These are phyloP conservation scores for Bostrychus sinensis DNA, from an alignment of 2,113 vertebrate species.

Conservation along the genomic window DNA sequence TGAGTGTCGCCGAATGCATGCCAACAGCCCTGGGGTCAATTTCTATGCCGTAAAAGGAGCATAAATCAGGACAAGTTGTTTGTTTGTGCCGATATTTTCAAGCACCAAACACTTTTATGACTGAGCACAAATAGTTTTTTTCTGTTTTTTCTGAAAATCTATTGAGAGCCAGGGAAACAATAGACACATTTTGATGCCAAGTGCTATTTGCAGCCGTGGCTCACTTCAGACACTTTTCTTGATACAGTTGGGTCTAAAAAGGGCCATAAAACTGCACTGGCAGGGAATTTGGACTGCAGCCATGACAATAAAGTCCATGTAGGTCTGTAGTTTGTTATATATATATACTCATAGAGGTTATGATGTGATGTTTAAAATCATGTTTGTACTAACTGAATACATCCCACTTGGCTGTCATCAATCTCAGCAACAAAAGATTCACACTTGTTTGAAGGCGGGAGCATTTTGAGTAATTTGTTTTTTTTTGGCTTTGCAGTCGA, in stretches of 20 bases:
- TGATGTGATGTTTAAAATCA: background rate
- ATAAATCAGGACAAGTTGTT: slow-evolving; percentile 38
- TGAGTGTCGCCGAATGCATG: slow-evolving; percentile 27
- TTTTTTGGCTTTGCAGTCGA: slow-evolving; percentile 38
- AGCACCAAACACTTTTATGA: slow-evolving; percentile 20
- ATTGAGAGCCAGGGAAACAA: slow-evolving; percentile 26
- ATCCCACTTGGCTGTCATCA: slow-evolving; percentile 31
- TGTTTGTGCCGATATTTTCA: slow-evolving; percentile 41
- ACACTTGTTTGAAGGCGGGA: slow-evolving; percentile 17
- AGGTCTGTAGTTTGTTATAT: slow-evolving; percentile 17
- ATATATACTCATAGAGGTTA: slow-evolving; percentile 14
- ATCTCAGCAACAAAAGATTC: slow-evolving; percentile 13
- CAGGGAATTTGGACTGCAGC: slow-evolving; percentile 24
- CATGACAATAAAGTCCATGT: slow-evolving; percentile 7
- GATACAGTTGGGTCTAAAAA: slow-evolving; percentile 15
- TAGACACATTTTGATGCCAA: slow-evolving; percentile 25
- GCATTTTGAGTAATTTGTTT: slow-evolving; percentile 25
- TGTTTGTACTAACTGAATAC: slow-evolving; percentile 9
- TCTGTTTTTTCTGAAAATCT: slow-evolving; percentile 21
- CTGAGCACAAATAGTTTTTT: slow-evolving; percentile 16
- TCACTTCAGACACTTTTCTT: slow-evolving; percentile 5
- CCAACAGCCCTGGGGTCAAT: slow-evolving; percentile 32
- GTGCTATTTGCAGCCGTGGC: slow-evolving; percentile 21
- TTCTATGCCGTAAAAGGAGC: slow-evolving; percentile 35
- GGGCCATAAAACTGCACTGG: slow-evolving; percentile 25